Base-by-base conservation (phyloP, 2,888 invertebrate genomes). In the Artemia sp. region DNA sequence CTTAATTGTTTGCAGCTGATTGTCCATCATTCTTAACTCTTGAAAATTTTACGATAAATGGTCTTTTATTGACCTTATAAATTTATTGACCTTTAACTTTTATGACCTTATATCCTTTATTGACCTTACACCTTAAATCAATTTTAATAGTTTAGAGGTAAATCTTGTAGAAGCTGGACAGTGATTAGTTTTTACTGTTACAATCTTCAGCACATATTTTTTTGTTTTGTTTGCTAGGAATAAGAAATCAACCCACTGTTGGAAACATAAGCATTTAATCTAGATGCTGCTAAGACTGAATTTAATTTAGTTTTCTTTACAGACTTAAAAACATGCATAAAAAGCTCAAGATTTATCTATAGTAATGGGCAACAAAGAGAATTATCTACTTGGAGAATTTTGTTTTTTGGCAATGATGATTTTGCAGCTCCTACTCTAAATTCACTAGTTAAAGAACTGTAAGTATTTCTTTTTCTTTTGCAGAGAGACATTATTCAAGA, bases 401-500 rank as follows among this genome's bases (percentile, higher is more conserved):
- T 58, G 24, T 58, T 58, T 58, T 58, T 58, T 58, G 64, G 64
- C 1, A 58, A 58, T 58, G 64, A 58, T 11, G 64, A 58, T 19
- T 58, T 58, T 10, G 64, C 64, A 19, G 64, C n/a, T 8, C 64
- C n/a, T n/a, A 19, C 64, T 58, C 64, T 58, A 24, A n/a, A 24
- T n/a, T 19, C 24, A 24, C 24, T 58, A 9, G 24, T 24, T 19
- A 24, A 58, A 19, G 64, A 58, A 10, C 10, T 58, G 64, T 58
- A 58, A 58, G 64, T 58, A 19, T 58, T 10, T 58, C 9, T 58
- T 58, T 58, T 8, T 3, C n/a, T 58, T 58, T 58, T 19, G 8
- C 14, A 58, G n/a, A 19, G 64, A 58, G 9, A 19, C 24, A 58
- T 58, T 58, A 58, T 24, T 24, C 64, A 38, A 38, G 38, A 38